Evolutionary conservation across 2,797 vertebrate genomes (phyloP).

Genomic region (Huso huso): DNA sequence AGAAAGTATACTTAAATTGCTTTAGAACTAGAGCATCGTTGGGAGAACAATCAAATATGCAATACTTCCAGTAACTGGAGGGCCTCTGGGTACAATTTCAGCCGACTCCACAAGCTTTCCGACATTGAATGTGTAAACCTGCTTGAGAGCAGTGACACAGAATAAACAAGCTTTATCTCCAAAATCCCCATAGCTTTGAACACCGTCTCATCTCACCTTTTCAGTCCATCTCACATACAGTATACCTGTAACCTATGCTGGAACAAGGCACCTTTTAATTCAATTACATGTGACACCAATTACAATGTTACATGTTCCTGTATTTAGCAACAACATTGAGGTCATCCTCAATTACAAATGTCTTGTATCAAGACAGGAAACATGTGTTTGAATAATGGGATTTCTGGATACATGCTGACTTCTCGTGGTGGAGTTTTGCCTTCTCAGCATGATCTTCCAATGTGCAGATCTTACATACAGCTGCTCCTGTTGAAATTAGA

Average conservation of each 20-base stretch:
- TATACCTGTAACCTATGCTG: background rate
- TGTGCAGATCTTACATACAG: no score
- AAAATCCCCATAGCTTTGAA: background rate
- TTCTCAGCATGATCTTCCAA: no score
- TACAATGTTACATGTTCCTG: background rate
- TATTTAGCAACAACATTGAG: background rate
- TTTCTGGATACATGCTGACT: no score
- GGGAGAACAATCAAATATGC: no score
- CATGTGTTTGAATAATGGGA: background rate
- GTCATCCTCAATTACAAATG: background rate
- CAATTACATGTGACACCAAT: slow-evolving; percentile 3
- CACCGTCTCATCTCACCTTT: background rate
- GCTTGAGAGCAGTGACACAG: background rate
- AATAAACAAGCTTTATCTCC: background rate
- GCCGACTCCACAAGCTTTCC: no score
- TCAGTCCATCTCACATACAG: background rate
- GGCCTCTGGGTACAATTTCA: no score
- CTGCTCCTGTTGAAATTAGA: no score
- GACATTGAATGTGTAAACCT: no score
- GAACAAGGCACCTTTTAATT: background rate
- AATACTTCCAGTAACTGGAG: no score
- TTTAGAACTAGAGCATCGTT: no score
- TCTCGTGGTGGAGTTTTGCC: no score
- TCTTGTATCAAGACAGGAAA: background rate
- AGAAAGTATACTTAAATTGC: no score